Conservation (phyloP, 2,888 invertebrate species). For the Falcaria lacertinaria region DNA sequence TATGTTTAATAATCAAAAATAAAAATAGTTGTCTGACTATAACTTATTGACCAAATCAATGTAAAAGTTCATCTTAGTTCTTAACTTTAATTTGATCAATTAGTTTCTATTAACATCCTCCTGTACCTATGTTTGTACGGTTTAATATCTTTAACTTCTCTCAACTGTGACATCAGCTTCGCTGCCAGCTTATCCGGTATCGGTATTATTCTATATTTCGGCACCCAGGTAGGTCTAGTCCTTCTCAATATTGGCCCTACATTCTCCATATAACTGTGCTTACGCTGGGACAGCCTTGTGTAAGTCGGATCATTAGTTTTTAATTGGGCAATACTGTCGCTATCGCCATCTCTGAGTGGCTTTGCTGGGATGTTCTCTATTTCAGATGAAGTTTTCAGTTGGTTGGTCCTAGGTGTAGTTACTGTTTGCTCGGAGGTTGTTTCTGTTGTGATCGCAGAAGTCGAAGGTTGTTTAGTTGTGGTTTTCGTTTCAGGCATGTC, state of each 20-base stretch:
- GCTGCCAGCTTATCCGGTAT: slow-evolving; percentile 6
- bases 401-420: too few species aligned
- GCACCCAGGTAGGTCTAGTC: slow-evolving; percentile 42
- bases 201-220: slow-evolving; percentile 43
- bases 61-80: too few species aligned
- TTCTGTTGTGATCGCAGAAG: slow-evolving; percentile 1
- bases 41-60: too few species aligned
- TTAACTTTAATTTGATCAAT: background rate
- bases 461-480: slow-evolving; percentile 5
- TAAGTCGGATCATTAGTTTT: slow-evolving; percentile 6
- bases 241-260: slow-evolving; percentile 26
- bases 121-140: background rate
- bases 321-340: too few species aligned
- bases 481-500: slow-evolving; percentile 5
- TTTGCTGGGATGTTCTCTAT: background rate
- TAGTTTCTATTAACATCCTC: background rate
- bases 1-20: too few species aligned
- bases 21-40: too few species aligned
- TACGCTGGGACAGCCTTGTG: background rate
- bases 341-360: background rate
- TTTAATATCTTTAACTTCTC: slow-evolving; percentile 7
- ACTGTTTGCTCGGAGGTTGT: too few species aligned
- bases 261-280: background rate
- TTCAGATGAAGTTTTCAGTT: too few species aligned
- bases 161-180: slow-evolving; percentile 11